Percentiles rank a stretch among this genome's conserved stretches.
phyloP scores from a whole-genome alignment of 2,797 vertebrate genomes.

The Coreius guichenoti region DNA sequence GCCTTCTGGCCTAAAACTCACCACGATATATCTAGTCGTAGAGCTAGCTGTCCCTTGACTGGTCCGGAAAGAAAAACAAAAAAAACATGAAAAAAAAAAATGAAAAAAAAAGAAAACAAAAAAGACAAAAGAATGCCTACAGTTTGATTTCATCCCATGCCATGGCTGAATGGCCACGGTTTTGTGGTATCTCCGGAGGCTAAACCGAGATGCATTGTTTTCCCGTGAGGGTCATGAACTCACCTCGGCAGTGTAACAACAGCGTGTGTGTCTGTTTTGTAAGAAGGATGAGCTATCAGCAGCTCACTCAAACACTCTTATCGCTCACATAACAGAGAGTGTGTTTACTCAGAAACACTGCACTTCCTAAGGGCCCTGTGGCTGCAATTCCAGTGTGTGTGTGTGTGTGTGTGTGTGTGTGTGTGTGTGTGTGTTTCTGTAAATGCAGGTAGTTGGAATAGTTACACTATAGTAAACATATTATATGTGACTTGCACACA shows the following conservation, averaged over 20 bases:
- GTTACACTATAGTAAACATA: background rate
- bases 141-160: constrained; percentile 34
- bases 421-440: background rate
- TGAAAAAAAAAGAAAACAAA: background rate
- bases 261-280: constrained; percentile 42
- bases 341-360: constrained; percentile 58
- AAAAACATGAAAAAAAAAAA: background rate
- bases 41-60: constrained; percentile 20
- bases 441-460: background rate
- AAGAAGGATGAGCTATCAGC: constrained; percentile 52
- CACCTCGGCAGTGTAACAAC: constrained; percentile 28
- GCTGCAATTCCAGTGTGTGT: constrained; percentile 4
- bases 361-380: constrained; percentile 49
- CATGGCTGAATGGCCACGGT: constrained; percentile 29
- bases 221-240: constrained; percentile 51
- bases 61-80: background rate
- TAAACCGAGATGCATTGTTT: constrained; percentile 40
- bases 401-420: background rate
- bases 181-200: constrained; percentile 44
- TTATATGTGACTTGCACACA: background rate
- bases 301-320: constrained; percentile 49
- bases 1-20: constrained; percentile 43
- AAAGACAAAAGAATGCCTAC: constrained; percentile 16
- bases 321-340: constrained; percentile 43
- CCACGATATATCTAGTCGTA: constrained; percentile 19